Base-by-base conservation (phyloP, 2,113 vertebrate species). In the Cochlearius cochlearius region DNA sequence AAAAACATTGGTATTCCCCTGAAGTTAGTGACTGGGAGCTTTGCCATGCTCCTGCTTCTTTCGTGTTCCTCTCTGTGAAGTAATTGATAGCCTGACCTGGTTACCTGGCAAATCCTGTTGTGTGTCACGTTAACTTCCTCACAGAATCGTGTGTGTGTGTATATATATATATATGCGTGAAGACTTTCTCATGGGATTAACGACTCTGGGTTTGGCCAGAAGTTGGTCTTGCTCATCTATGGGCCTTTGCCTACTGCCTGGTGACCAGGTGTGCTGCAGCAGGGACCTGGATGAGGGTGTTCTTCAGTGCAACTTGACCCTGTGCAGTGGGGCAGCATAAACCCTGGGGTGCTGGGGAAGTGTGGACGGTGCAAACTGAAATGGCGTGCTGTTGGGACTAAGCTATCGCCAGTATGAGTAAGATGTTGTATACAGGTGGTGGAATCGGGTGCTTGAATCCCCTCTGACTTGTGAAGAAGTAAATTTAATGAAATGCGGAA, bases 271-370 rank as follows among this genome's bases (percentile, higher is more conserved):
- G 36, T 69, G 74, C 53, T 30, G 19, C 8, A 64, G 49, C 49
- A 69, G 55, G 43, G 71, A 53, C 22, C 49, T 71, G 30, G 7
- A 36, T 34, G 39, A 64, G 63, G 21, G 10, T 15, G 6, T 59
- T 79, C 64, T 4, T 29, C 4, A 3, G 58, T 34, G 25, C 38
- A 7, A 23, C 19, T 69, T 0, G 1, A 43, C 23, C 30, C 30
- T n/a, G 23, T 49, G 41, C 27, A 16, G 52, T 16, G 11, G 22
- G n/a, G 25, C 17, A 58, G 25, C 11, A 50, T 59, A 18, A 66
- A 29, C 10, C 21, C 7, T 9, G 10, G 49, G 22, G 10, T 3
- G 8, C 9, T 27, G n/a, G 45, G 47, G 1, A 38, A 63, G n/a
- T 26, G 17, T 12, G 20, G 12, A n/a, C 58, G 20, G 15, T 69